Base-by-base conservation (phyloP, 2,888 invertebrate genomes). In the Silvanus unidentatus region DNA sequence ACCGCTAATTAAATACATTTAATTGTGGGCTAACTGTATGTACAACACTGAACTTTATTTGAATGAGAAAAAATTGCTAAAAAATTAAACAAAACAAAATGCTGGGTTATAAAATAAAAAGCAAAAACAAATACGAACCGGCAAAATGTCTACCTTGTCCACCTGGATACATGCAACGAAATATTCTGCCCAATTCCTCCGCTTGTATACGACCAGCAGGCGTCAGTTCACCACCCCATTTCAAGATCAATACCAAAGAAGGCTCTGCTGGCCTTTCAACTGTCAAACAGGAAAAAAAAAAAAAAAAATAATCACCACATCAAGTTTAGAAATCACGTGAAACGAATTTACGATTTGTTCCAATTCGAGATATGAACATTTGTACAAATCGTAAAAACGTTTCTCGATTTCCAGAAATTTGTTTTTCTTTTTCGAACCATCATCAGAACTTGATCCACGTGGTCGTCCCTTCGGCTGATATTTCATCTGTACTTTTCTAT, bases 221-320 rank as follows among this genome's bases (percentile, higher is more conserved):
- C 5, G 99, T 99, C 65, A 99, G 75, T 75, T 99, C 99, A 37
- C 99, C 99, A 50, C 99, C 99, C 99, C 99, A 99, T 75, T 99
- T 99, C 51, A 99, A 77, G 52, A 99, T 98, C 55, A 99, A 75
- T 43, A 99, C 91, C 48, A 99, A 75, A 0, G 96, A 96, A 0
- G 98, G 96, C 59, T 95, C 94, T 32, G 88, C 86, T 2, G 88
- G 86, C 48, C 81, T 81, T 71, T 94, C 91, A 84, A 78, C 77
- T 78, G 67, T 48, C 66, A 65, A 32, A 32, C 22, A 22, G 8
- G 8, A 8, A 49, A 49, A 42, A 43, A 29, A 44, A 40, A 22
- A 22, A 32, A 32, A n/a, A 32, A 32, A 32, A 32, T 12, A 32
- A n/a, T n/a, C n/a, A n/a, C n/a, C n/a, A n/a, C n/a, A n/a, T n/a